Base-by-base conservation (phyloP, 2,888 invertebrate genomes). In the Hydrotaea diabolus region DNA sequence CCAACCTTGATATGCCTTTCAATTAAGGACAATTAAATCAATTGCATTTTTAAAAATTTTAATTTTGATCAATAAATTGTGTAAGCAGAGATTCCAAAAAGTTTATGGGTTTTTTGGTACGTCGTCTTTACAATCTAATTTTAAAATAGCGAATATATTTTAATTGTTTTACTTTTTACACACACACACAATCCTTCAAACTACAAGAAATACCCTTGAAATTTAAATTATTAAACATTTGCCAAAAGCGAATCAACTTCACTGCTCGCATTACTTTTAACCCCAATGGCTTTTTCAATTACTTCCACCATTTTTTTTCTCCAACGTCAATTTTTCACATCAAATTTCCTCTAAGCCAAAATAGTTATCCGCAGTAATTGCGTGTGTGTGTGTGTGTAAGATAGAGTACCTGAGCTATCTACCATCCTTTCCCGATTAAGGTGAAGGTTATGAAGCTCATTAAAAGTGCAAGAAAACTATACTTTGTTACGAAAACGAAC, bases 381-480 rank as follows among this genome's bases (percentile, higher is more conserved):
- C n/a, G 31, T 69, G 15, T 39, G 13, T n/a, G n/a, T n/a, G n/a
- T n/a, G n/a, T n/a, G n/a, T n/a, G n/a, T n/a, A n/a, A n/a, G n/a
- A n/a, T n/a, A n/a, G n/a, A n/a, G n/a, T 43, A 59, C 23, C 69
- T 43, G 43, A 4, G 31, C 2, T 31, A 7, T 2, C 31, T 31
- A 0, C 66, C 43, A 36, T 43, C 66, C 36, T 13, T 23, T 43
- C 4, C 8, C 69, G 69, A 69, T 81, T 79, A 84, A 84, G 84
- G 84, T 84, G 81, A 84, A 84, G 84, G 84, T 73, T 84, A 17
- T 73, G 36, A 17, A 81, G 59, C 84, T 84, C 84, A 84, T 84
- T 84, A 84, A 79, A 84, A 79, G 3, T 39, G 23, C 39, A 69
- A 46, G 69, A 21, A 43, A 43, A n/a, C 17, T 26, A 26, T 59